Evolutionary conservation across 2,888 invertebrate species (phyloP).

Genomic region (Cylloceria caligata): DNA sequence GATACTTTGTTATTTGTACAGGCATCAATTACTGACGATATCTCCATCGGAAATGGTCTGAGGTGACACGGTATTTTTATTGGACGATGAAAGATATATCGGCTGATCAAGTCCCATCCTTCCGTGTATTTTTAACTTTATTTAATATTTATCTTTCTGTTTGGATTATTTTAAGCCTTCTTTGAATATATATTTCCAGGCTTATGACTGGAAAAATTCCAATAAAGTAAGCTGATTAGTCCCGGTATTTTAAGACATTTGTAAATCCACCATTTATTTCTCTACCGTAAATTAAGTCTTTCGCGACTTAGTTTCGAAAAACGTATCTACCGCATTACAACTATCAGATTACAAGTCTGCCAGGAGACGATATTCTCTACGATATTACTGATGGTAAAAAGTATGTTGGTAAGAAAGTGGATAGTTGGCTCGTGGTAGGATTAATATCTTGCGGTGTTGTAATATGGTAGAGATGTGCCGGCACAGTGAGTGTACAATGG

Average conservation of each 20-base stretch:
- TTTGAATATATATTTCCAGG: background rate
- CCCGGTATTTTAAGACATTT: background rate
- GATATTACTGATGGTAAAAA: no score
- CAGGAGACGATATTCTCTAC: no score
- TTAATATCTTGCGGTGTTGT: no score
- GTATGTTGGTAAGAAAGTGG: no score
- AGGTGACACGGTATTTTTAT: background rate
- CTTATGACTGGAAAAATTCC: background rate
- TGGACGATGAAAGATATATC: background rate
- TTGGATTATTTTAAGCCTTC: background rate
- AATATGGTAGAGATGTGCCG: no score
- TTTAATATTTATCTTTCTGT: background rate
- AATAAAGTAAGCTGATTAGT: background rate
- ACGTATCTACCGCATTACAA: no score
- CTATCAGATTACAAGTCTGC: no score
- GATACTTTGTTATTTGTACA: background rate
- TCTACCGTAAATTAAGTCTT: no score
- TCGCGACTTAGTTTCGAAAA: no score
- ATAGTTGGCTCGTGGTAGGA: no score
- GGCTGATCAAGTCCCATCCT: background rate
- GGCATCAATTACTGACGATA: constrained; percentile 4
- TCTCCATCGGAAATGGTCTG: background rate
- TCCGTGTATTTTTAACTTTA: background rate
- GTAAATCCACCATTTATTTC: no score
- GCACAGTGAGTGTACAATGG: no score